phyloP scores from a whole-genome alignment of 2,888 invertebrate species.

The Lissonota sp. region DNA sequence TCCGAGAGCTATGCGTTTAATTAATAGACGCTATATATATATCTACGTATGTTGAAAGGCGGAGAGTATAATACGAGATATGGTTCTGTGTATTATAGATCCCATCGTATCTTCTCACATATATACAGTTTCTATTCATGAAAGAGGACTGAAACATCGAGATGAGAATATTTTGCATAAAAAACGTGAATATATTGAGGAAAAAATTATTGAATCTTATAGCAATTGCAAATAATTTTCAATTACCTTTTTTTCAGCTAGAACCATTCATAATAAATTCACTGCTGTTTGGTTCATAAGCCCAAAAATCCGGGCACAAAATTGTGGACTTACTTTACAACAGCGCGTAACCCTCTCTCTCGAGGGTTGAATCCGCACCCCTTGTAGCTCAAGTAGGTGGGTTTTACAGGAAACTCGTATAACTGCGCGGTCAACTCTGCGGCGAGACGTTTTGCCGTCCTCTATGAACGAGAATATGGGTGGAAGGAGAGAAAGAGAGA shows the following conservation, averaged over 20 bases:
- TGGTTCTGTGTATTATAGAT: constrained; percentile 17
- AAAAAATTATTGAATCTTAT: neutral
- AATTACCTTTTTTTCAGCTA: neutral
- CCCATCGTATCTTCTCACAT: constrained; percentile 36
- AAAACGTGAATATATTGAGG: too few species aligned
- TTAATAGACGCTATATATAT: constrained; percentile 51
- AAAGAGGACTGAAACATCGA: neutral
- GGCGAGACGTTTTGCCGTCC: constrained; percentile 27
- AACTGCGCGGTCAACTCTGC: constrained; percentile 22
- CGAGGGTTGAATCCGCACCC: constrained; percentile 3
- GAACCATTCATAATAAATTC: too few species aligned
- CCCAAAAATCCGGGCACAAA: constrained; percentile 28
- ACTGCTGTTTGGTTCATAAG: constrained; percentile 9
- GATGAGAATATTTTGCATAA: too few species aligned
- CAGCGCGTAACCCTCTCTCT: constrained; percentile 23
- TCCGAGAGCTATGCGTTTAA: constrained; percentile 62
- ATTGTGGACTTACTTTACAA: constrained; percentile 21
- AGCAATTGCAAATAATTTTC: neutral
- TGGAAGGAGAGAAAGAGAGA: neutral
- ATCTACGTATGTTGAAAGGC: constrained; percentile 10
- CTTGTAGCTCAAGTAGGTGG: constrained; percentile 39
- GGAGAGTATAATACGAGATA: constrained; percentile 44
- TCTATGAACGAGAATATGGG: neutral
- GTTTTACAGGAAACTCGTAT: constrained; percentile 42
- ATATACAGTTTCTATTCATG: neutral